Conservation (phyloP, 2,797 vertebrate species). For the Peromyscus eremicus region DNA sequence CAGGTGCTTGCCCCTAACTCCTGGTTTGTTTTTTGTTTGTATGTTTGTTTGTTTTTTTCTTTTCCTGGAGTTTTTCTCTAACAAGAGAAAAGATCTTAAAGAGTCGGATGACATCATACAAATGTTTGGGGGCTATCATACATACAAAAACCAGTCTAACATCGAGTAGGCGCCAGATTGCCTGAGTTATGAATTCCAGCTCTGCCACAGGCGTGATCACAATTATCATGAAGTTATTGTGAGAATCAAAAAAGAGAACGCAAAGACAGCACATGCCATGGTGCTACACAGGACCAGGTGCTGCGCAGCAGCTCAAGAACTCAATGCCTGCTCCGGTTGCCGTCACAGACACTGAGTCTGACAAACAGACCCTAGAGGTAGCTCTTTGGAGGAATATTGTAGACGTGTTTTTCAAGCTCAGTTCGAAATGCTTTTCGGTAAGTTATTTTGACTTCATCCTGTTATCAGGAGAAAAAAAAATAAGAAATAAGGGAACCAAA, state of each 20-base stretch:
- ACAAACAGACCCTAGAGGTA: background rate
- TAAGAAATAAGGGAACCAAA: background rate
- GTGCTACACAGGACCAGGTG: background rate
- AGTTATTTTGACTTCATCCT: background rate
- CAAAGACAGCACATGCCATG: background rate
- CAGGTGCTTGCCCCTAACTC: background rate
- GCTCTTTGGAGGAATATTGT: background rate
- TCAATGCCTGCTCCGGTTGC: background rate
- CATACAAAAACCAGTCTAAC: background rate
- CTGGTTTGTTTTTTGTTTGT: background rate
- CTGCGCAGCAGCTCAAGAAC: background rate
- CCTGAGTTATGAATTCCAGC: background rate
- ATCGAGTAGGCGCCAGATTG: background rate
- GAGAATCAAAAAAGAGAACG: background rate
- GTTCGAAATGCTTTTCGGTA: background rate
- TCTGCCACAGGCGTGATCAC: background rate
- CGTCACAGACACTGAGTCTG: background rate
- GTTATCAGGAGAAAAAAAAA: conserved; percentile 18
- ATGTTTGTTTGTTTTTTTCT: background rate
- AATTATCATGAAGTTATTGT: background rate
- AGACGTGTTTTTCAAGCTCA: background rate
- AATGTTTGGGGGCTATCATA: background rate
- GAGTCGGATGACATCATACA: conserved; percentile 4
- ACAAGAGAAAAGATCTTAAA: background rate
- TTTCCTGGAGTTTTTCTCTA: background rate